phyloP scores from a whole-genome alignment of 2,888 invertebrate genomes.

The Lepas anatifera region DNA sequence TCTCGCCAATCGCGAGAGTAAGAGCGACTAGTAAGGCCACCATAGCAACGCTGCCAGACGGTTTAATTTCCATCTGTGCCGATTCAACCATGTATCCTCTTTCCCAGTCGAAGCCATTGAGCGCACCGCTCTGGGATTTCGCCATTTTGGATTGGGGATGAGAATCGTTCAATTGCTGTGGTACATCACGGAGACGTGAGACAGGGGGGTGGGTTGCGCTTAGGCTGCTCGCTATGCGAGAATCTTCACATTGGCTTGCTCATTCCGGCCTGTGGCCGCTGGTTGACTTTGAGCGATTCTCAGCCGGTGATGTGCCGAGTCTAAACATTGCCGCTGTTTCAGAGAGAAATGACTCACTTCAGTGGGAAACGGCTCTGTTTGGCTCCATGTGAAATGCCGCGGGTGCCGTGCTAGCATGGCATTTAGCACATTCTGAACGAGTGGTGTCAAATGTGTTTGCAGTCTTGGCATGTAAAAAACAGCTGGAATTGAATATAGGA shows the following conservation, averaged over 20 bases:
- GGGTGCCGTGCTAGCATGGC: no score
- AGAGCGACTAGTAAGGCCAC: not conserved
- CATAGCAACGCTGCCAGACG: not conserved
- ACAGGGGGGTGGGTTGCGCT: no score
- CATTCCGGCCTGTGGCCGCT: no score
- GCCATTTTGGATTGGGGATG: not conserved
- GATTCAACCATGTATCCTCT: not conserved
- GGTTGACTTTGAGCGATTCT: not conserved
- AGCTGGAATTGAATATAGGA: no score
- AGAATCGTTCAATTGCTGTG: not conserved
- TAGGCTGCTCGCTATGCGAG: no score
- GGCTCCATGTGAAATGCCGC: no score
- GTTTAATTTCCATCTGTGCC: conserved; percentile 11
- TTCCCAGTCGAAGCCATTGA: not conserved
- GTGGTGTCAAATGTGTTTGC: no score
- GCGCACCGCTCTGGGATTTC: not conserved
- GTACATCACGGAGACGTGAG: no score
- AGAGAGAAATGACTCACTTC: not conserved
- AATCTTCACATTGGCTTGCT: no score
- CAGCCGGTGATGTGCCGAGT: not conserved
- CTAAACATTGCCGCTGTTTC: not conserved
- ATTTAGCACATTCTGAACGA: no score
- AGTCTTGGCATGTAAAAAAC: no score
- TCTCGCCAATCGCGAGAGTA: not conserved
- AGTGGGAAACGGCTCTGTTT: not conserved